Base-by-base conservation (phyloP, 2,888 invertebrate species). In the Heliconius sara region DNA sequence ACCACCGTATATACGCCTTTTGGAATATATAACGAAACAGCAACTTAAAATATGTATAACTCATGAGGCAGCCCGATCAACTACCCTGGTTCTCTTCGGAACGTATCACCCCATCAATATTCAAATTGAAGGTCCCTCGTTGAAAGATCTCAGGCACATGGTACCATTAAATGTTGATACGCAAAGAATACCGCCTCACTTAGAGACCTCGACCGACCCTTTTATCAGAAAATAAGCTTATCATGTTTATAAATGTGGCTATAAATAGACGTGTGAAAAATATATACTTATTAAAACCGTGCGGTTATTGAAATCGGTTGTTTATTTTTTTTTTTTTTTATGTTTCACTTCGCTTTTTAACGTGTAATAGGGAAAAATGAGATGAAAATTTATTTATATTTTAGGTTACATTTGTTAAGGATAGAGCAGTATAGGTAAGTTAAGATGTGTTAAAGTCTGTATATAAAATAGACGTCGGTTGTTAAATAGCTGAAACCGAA, bases 181-280 rank as follows among this genome's bases (percentile, higher is more conserved):
- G 91, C 87, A 91, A 93, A 94, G 92, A 93, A 93, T 93, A 39
- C 34, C 34, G 89, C 91, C 90, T 91, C 92, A 92, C 93, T 93
- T 92, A 92, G 88, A 90, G 89, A 87, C 88, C 91, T 87, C 87
- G 85, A 85, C 83, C 90, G 91, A 93, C 93, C 93, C 93, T 93
- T 94, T 93, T 93, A 93, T 93, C 92, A 91, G 91, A 87, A 90
- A 93, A 94, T 93, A 93, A 92, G 93, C 92, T 93, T 93, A 93
- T 93, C 92, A 92, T 92, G 93, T 93, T 91, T 92, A 92, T 93
- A 90, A 89, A 90, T 89, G 88, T 88, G 91, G 85, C 88, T 85
- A 88, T 92, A 90, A 91, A 92, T 91, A 89, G 88, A 87, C 86
- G 89, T 88, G 89, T 88, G 89, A 91, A 90, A 81, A 81, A 78